Base-by-base conservation (phyloP, 2,113 vertebrate genomes). In the Sturnus vulgaris region DNA sequence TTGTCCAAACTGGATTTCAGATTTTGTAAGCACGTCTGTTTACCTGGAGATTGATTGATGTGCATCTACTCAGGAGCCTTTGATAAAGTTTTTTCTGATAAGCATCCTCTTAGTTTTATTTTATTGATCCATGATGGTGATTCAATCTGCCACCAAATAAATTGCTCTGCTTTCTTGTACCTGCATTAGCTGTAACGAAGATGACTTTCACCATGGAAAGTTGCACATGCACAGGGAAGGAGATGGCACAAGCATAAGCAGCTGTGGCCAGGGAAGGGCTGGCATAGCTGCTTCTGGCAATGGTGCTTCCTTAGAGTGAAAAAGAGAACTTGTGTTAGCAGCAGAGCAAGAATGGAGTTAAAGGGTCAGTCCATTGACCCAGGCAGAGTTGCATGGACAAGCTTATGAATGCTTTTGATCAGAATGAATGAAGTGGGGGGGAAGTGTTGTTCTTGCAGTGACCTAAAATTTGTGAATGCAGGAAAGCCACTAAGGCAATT, bases 171-270 rank as follows among this genome's bases (percentile, higher is more conserved):
- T 64, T 76, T 82, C 57, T 90, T 40, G 4, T 56, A 25, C 37
- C 53, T 28, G 2, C 20, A 10, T 64, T 39, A 52, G 35, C 60
- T 88, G 33, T 68, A 59, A 40, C 0, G 0, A 68, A 66, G 35
- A 35, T 42, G 18, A 28, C 21, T 76, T 73, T 88, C 50, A 21
- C 30, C 6, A 5, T 21, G 33, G 47, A 63, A 88, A 46, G 4
- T 12, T 76, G 21, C 28, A 19, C 5, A 2, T 15, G 17, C 21
- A 21, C 15, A 10, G n/a, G 57, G 59, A 86, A 86, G 42, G 25
- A 86, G 60, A 23, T 15, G 7, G 47, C 11, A 18, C 37, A 69
- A 63, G 46, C 0, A 0, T 55, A 53, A 53, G 70, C 49, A 77
- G 53, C 78, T 47, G 40, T n/a, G 73, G 49, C 61, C 42, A 37